These are phyloP conservation scores for Beroe ovata DNA, from an alignment of 37 sponge, comb jelly and placozoan species.

Conservation along the genomic window DNA sequence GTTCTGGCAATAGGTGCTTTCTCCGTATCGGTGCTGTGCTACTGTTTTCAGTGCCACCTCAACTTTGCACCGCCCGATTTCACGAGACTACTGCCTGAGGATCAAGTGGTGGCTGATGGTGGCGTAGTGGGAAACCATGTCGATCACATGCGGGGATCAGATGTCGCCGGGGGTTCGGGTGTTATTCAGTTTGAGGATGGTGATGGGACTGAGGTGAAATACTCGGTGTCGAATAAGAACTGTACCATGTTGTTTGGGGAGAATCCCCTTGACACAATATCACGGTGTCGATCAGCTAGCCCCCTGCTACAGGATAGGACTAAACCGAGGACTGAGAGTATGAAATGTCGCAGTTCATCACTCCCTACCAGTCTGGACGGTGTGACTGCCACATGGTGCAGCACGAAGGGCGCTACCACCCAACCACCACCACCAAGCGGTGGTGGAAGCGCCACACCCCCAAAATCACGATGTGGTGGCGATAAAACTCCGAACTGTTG, in stretches of 20 bases:
- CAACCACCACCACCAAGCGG: not conserved
- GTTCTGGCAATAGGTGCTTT: slow-evolving; percentile 6
- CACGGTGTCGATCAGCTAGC: not conserved
- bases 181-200: not conserved
- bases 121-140: not conserved
- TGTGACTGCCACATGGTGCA: not conserved
- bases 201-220: not conserved
- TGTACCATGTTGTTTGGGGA: too few species aligned
- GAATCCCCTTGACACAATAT: not conserved
- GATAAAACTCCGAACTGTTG: not conserved
- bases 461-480: not conserved
- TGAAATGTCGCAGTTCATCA: not conserved
- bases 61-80: not conserved
- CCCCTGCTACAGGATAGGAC: not conserved
- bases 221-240: not conserved
- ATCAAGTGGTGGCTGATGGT: not conserved
- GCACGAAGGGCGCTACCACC: not conserved
- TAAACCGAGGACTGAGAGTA: not conserved
- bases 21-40: slow-evolving; percentile 7
- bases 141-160: not conserved
- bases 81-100: not conserved
- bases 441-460: not conserved
- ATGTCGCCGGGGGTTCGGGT: not conserved
- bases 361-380: not conserved
- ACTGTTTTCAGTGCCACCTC: slow-evolving; percentile 9